Conservation (phyloP, 2,888 invertebrate species). For the Xiphydria camelus region DNA sequence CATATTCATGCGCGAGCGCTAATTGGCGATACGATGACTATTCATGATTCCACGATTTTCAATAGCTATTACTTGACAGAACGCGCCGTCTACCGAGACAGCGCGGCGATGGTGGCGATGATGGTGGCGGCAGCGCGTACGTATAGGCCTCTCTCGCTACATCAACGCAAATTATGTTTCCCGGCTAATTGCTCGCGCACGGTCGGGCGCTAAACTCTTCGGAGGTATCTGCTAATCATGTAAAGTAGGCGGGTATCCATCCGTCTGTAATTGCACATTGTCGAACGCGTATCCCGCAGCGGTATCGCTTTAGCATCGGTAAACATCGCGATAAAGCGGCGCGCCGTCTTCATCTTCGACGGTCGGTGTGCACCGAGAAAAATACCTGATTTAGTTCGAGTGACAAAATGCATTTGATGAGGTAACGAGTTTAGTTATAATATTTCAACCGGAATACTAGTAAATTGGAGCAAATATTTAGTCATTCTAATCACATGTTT, state of each 20-base stretch:
- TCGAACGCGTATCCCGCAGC: too few species aligned
- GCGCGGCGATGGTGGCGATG: too few species aligned
- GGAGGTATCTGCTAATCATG: conserved; percentile 36
- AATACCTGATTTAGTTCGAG: too few species aligned
- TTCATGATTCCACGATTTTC: conserved; percentile 55
- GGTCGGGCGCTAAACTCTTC: conserved; percentile 29
- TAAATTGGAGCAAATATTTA: too few species aligned
- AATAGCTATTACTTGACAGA: conserved; percentile 46
- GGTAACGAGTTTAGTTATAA: too few species aligned
- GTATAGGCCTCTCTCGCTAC: not conserved
- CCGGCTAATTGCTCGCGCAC: conserved; percentile 41
- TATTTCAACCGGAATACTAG: too few species aligned
- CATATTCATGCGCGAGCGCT: conserved; percentile 51
- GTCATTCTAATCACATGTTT: too few species aligned
- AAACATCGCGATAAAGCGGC: conserved; percentile 32
- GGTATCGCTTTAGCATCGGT: conserved; percentile 33
- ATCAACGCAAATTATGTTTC: conserved; percentile 42
- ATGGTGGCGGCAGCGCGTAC: not conserved
- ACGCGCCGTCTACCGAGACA: conserved; percentile 6
- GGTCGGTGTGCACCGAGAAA: too few species aligned
- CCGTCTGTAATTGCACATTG: conserved; percentile 41
- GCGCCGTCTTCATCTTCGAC: too few species aligned
- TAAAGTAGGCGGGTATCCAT: conserved; percentile 33
- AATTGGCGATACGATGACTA: conserved; percentile 55
- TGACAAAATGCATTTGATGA: too few species aligned